Evolutionary conservation across 2,797 vertebrate species (phyloP).

Genomic region (Clamator glandarius): DNA sequence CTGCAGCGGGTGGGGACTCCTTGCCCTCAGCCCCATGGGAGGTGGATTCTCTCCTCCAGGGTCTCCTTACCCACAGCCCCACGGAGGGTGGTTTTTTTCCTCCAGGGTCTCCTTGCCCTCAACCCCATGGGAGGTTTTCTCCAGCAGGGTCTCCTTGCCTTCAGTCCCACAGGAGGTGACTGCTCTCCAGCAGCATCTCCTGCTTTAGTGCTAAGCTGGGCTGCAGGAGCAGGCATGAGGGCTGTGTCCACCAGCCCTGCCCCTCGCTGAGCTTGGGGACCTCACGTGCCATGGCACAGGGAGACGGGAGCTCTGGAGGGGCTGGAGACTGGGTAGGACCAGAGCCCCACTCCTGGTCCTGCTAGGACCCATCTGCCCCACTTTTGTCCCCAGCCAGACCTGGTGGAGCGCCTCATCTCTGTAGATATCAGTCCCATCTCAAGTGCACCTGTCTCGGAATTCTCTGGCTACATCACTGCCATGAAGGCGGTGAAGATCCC

Average conservation of each 20-base stretch:
- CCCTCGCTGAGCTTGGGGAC: rapidly evolving
- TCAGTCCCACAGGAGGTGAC: no score
- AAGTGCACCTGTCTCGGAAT: conserved; percentile 72
- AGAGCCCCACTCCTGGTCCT: rapidly evolving
- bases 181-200: rapidly evolving
- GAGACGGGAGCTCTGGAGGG: neutral
- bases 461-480: conserved; percentile 84
- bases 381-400: conserved; percentile 79
- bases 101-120: neutral
- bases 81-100: neutral
- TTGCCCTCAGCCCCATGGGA: rapidly evolving
- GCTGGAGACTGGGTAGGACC: neutral
- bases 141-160: neutral
- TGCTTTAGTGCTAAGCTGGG: neutral
- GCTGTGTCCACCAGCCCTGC: neutral
- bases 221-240: neutral
- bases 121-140: neutral
- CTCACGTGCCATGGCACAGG: rapidly evolving
- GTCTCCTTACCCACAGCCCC: neutral
- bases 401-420: conserved; percentile 90
- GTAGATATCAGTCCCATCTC: conserved; percentile 89
- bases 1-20: conserved; percentile 83
- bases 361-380: neutral
- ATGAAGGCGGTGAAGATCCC: conserved; percentile 88
- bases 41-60: neutral